Evolutionary conservation across 1,140 invertebrate species (phyloP).

Genomic region (Trichonephila clavata): DNA sequence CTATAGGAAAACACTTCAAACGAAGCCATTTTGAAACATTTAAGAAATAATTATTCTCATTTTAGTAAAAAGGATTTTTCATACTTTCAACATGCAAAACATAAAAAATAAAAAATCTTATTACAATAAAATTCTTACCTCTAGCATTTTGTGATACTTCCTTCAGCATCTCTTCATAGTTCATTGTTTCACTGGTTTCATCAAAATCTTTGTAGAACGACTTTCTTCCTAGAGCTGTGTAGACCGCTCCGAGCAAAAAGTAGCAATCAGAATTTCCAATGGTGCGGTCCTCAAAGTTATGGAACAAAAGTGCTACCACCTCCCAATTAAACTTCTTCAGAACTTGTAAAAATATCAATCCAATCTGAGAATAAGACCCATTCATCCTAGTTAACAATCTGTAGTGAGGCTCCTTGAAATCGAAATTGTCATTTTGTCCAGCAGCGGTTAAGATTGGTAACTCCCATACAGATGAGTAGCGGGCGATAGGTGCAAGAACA

Average conservation of each 20-base stretch:
- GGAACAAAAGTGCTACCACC: constrained; percentile 81
- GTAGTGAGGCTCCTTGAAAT: constrained; percentile 85
- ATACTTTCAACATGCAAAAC: too few species aligned
- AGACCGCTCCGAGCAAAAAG: constrained; percentile 87
- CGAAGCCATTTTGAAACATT: too few species aligned
- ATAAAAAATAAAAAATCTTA: too few species aligned
- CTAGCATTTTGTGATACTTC: constrained; percentile 86
- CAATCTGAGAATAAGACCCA: constrained; percentile 87
- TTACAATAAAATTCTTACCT: constrained; percentile 86
- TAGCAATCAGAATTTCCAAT: constrained; percentile 88
- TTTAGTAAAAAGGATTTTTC: too few species aligned
- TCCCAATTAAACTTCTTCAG: constrained; percentile 88
- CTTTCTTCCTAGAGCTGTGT: constrained; percentile 84
- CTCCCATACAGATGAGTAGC: constrained; percentile 92
- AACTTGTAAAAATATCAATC: background rate
- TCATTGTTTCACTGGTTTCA: constrained; percentile 80
- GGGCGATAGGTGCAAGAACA: constrained; percentile 91
- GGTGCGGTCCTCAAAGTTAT: constrained; percentile 78
- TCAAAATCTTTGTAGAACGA: constrained; percentile 86
- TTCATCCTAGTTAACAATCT: constrained; percentile 91
- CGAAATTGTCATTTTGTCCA: constrained; percentile 90
- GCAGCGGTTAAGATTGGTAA: constrained; percentile 93
- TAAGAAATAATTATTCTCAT: too few species aligned
- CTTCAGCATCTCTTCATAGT: constrained; percentile 85
- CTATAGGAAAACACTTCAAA: too few species aligned